Percentiles rank a stretch among this genome's conserved stretches.
Conservation (phyloP, 2,888 invertebrate species). For the Nymphalis polychloros region DNA sequence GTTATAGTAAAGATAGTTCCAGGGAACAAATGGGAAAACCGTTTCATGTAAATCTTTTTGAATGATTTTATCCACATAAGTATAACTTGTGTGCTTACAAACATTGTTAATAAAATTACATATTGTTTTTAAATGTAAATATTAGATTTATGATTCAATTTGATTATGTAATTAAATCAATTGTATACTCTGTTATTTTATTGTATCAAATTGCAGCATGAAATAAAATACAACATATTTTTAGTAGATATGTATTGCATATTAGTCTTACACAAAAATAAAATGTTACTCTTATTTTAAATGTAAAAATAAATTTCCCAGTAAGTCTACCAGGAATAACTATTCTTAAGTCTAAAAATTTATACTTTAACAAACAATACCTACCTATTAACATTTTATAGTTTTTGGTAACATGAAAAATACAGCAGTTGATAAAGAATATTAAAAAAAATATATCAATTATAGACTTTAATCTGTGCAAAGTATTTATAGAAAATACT, state of each 20-base stretch:
- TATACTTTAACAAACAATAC: slow-evolving; percentile 72
- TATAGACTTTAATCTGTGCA: neutral
- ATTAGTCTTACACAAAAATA: slow-evolving; percentile 80
- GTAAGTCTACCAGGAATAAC: slow-evolving; percentile 67
- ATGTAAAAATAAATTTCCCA: slow-evolving; percentile 80
- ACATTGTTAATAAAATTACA: neutral
- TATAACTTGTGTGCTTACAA: neutral
- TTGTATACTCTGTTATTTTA: neutral
- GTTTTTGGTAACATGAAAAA: slow-evolving; percentile 77
- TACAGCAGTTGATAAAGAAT: slow-evolving; percentile 48
- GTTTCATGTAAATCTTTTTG: slow-evolving; percentile 40
- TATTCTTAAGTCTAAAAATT: slow-evolving; percentile 73
- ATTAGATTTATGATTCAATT: too few relatives aligned
- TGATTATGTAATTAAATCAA: too few relatives aligned
- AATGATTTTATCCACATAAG: slow-evolving; percentile 46
- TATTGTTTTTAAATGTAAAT: too few relatives aligned
- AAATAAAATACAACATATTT: slow-evolving; percentile 46
- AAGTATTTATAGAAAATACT: neutral
- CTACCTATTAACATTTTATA: slow-evolving; percentile 40
- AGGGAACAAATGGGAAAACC: slow-evolving; percentile 41
- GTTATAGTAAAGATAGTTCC: slow-evolving; percentile 31
- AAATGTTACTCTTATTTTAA: slow-evolving; percentile 70
- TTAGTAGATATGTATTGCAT: slow-evolving; percentile 78
- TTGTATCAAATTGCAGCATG: neutral
- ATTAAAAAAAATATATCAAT: slow-evolving; percentile 9